Base-by-base conservation (phyloP, 2,888 invertebrate genomes). In the Lepeophtheirus nordmannii region DNA sequence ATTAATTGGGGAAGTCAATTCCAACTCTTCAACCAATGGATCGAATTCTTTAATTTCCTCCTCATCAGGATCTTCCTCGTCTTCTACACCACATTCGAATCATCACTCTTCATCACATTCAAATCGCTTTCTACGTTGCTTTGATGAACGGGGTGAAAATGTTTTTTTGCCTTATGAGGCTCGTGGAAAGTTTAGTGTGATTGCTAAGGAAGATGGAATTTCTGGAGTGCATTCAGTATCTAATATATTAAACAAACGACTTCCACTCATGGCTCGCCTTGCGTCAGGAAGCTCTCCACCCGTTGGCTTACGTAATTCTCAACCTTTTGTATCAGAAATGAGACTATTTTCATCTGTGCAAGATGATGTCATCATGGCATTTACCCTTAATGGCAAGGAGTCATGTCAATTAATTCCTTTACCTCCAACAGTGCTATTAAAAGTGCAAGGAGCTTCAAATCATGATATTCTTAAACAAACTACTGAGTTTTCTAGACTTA, bases 191-290 rank as follows among this genome's bases (percentile, higher is more conserved):
- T 92, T 94, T 78, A 92, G 91, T 72, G 89, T 90, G 61, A 80
- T 94, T 67, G 93, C 93, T 69, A 85, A 89, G 73, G 89, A 90
- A 76, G 90, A 90, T 73, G 91, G 90, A 77, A 91, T 94, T 70
- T 89, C 90, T 74, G 70, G 70, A 46, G 93, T 93, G 20, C 93
- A 94, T 76, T 87, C 88, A 69, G 89, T 91, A 17, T 84, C 86
- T 73, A 91, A 89, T 72, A 79, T 94, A 70, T 78, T 93, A 67
- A 84, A 86, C 70, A 94, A 93, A 76, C 82, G 93, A 70, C 81
- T 94, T 78, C 94, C 94, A 38, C 81, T 94, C 70, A 91, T 91
- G 70, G 92, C 94, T 17, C 82, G 92, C 73, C 80, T 93, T 72
- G 91, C 93, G 7, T 89, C 91, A 73, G 93, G 93, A 39, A 86